Percentiles rank a stretch among this genome's conserved stretches.
Evolutionary conservation across 2,888 invertebrate genomes (phyloP).

Genomic region (Cordylochernes scorpioides): DNA sequence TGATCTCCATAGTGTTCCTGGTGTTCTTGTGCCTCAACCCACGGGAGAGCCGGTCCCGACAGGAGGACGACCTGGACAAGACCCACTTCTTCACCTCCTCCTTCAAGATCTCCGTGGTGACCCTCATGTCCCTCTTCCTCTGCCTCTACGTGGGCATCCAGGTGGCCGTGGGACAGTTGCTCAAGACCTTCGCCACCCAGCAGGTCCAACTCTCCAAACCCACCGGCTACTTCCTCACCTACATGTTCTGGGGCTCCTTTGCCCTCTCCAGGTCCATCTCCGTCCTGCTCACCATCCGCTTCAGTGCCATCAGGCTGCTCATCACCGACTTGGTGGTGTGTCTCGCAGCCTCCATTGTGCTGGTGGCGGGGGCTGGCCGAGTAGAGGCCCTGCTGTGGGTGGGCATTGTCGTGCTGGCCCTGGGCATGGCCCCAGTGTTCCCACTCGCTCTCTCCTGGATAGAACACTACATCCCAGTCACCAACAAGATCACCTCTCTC

Average conservation of each 20-base stretch:
- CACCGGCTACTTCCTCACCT: conserved; percentile 21
- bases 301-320: conserved; percentile 22
- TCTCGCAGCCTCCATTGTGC: conserved; percentile 19
- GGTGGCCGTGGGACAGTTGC: conserved; percentile 24
- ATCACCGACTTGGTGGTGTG: conserved; percentile 19
- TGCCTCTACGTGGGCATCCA: conserved; percentile 24
- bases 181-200: conserved; percentile 21
- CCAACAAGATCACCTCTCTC: conserved; percentile 24
- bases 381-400: conserved; percentile 20
- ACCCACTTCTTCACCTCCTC: conserved; percentile 6
- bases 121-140: conserved; percentile 21
- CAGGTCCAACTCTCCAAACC: conserved; percentile 18
- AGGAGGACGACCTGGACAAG: conserved; percentile 5
- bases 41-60: conserved; percentile 15
- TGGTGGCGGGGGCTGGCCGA: conserved; percentile 17
- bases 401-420: conserved; percentile 21
- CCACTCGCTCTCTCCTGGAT: conserved; percentile 25
- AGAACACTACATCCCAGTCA: conserved; percentile 22
- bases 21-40: conserved; percentile 20
- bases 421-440: conserved; percentile 25
- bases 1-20: conserved; percentile 20
- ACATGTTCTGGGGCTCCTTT: conserved; percentile 24
- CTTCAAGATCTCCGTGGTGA: conserved; percentile 18
- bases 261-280: conserved; percentile 19
- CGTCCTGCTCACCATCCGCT: conserved; percentile 21